phyloP scores from a whole-genome alignment of 2,797 vertebrate genomes.

The Alauda arvensis region DNA sequence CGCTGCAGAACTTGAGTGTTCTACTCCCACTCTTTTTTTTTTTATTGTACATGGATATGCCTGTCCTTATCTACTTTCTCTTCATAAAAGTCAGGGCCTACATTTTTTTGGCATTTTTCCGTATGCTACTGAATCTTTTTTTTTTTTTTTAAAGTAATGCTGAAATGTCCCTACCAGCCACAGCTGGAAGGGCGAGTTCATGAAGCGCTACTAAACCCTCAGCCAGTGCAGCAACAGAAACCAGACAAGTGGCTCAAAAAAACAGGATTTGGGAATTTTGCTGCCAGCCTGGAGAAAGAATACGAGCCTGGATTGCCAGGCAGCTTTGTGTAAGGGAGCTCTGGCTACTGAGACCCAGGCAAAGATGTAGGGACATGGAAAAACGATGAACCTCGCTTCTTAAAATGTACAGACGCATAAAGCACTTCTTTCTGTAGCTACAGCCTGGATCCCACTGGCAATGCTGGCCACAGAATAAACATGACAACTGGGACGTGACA shows the following conservation, averaged over 20 bases:
- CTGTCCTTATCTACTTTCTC: too few species aligned
- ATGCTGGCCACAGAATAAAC: slow-evolving; percentile 19
- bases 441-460: not conserved
- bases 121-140: too few species aligned
- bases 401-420: not conserved
- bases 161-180: not conserved
- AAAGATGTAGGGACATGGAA: not conserved
- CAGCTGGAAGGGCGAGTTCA: not conserved
- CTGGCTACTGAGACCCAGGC: not conserved
- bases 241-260: accelerated
- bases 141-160: not conserved
- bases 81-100: too few species aligned
- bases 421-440: slow-evolving; percentile 30
- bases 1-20: not conserved
- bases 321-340: not conserved
- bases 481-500: not conserved
- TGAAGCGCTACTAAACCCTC: not conserved
- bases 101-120: too few species aligned
- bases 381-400: accelerated
- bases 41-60: too few species aligned
- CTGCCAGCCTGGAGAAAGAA: not conserved
- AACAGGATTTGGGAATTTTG: not conserved
- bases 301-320: not conserved
- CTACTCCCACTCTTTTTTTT: not conserved
- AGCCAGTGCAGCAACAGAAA: not conserved